Conservation (phyloP, 2,797 vertebrate species). For the Karalla daura region DNA sequence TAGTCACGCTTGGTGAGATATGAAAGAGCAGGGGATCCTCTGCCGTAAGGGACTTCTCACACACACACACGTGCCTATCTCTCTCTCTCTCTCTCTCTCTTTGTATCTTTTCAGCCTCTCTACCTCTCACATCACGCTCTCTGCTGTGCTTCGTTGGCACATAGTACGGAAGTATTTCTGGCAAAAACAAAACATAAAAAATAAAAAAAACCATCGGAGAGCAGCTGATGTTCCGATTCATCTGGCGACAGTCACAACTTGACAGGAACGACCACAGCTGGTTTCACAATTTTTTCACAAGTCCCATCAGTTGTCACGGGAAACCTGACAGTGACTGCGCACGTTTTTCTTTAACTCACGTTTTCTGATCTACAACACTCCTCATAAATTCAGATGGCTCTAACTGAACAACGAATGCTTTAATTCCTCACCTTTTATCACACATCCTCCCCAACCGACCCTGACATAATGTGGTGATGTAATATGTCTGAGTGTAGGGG, state of each 20-base stretch:
- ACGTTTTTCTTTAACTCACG: neutral
- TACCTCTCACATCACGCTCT: constrained; percentile 33
- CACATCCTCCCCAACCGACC: neutral
- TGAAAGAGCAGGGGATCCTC: constrained; percentile 81
- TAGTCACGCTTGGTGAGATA: constrained; percentile 78
- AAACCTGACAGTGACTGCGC: neutral
- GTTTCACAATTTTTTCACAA: neutral
- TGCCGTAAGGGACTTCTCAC: constrained; percentile 75
- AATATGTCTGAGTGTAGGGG: neutral
- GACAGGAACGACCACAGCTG: constrained; percentile 1
- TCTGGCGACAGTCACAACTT: constrained; percentile 5
- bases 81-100: constrained; percentile 33
- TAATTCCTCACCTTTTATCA: neutral
- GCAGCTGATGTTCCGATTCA: constrained; percentile 41
- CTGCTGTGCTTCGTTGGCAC: constrained; percentile 23
- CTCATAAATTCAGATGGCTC: neutral
- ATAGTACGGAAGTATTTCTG: constrained; percentile 23
- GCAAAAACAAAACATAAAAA: no score
- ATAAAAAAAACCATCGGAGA: constrained; percentile 10
- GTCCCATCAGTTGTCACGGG: neutral
- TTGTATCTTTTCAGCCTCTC: constrained; percentile 40
- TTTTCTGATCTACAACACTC: neutral
- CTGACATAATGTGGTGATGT: neutral
- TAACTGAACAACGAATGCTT: neutral
- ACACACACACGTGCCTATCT: constrained; percentile 54